Evolutionary conservation across 2,113 vertebrate genomes (phyloP), one percentile per base, ranked within the genome.

Genomic region (Atrichornis clamosus): DNA sequence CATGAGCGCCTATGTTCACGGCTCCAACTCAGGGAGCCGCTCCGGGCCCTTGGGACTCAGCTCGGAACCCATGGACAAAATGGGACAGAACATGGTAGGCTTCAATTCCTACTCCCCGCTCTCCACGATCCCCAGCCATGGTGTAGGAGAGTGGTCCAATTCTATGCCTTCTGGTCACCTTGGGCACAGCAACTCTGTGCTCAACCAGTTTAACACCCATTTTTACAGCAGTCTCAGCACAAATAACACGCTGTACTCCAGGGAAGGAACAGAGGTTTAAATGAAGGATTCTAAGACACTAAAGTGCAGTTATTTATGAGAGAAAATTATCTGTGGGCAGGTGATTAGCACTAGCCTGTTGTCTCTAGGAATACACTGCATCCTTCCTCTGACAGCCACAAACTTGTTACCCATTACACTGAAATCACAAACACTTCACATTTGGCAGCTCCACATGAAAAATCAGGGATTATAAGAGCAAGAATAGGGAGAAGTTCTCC

Each of bases 201-300:
- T 99, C 79, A 99, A 98, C 96, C 99, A 99, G 95, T 99, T 99
- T 91, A 98, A 97, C 91, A 97, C 98, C 42, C 99, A 99, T 93
- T 99, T 99, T 97, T 99, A 99, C 96, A 98, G 98, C 90, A 97
- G 97, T 75, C 86, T 98, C 52, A 95, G 98, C 42, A 95, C 99
- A 74, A 98, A 98, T 94, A 98, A 98, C 9, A 85, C 97, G 4
- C 97, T 99, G 28, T 99, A 99, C 86, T 96, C 99, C 68, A 98
- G 99, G 69, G 99, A 99, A 91, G 99, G 99, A 75, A 99, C 99
- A 24, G 99, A 99, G 84, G 98, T 99, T 93, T 99, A 98, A 96
- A 41, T 22, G 60, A 70, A 60, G 68, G 60, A 33, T 76, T 79
- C 72, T 37, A 27, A 33, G 52, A 70, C 65, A 37, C 41, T 13